Conservation (phyloP, 2,797 vertebrate genomes). For the Rhabdomys pumilio region DNA sequence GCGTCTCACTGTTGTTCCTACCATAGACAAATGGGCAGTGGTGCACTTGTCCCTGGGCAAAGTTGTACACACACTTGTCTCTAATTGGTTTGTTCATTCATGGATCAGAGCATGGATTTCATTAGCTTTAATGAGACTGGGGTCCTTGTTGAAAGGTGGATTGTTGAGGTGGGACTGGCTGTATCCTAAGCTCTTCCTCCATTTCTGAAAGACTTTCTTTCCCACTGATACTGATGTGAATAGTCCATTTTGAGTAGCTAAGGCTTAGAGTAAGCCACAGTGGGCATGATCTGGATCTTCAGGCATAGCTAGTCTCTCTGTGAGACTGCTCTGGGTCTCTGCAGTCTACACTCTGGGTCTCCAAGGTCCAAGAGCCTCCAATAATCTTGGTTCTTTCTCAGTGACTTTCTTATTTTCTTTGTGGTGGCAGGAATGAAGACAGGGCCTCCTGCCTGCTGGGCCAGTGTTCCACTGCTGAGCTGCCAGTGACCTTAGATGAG, state of each 20-base stretch:
- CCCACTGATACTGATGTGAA: no score
- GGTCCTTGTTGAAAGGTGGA: background rate
- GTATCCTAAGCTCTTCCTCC: background rate
- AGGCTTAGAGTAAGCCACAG: rapidly evolving
- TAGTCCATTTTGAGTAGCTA: background rate
- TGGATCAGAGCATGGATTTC: background rate
- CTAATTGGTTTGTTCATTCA: background rate
- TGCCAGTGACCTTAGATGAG: background rate
- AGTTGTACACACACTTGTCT: background rate
- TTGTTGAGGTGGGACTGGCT: background rate
- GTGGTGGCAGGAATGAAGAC: background rate
- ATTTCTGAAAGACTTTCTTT: background rate
- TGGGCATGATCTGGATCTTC: background rate
- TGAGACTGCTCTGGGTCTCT: background rate
- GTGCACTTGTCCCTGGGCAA: background rate
- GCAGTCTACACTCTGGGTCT: background rate
- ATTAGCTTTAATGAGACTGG: background rate
- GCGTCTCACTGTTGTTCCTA: background rate
- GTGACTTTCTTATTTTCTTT: background rate
- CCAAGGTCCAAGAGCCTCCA: background rate
- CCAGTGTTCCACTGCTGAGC: background rate
- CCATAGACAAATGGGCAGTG: rapidly evolving
- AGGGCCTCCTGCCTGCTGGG: background rate
- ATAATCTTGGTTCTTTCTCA: background rate
- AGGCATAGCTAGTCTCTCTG: background rate